phyloP scores from a whole-genome alignment of 2,797 vertebrate species.

The Centroberyx gerrardi region DNA sequence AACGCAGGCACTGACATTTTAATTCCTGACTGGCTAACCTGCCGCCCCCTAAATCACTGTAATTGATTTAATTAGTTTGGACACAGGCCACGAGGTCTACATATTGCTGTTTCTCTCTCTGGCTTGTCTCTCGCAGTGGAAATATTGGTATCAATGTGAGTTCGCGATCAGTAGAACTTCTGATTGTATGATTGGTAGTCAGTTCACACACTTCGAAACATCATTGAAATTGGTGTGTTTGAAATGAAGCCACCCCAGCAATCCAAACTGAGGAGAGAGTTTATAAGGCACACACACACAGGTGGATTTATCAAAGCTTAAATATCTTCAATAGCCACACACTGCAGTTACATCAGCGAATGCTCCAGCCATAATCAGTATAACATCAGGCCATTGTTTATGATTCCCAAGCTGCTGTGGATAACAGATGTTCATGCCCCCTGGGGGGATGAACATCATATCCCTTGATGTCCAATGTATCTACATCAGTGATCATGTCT shows the following conservation, averaged over 20 bases:
- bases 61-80: conserved; percentile 87
- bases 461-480: conserved; percentile 27
- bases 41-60: conserved; percentile 79
- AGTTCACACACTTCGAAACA: conserved; percentile 2
- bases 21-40: conserved; percentile 74
- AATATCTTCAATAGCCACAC: conserved; percentile 30
- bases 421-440: conserved; percentile 58
- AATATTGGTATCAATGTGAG: background rate
- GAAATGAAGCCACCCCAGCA: background rate
- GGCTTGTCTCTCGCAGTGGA: background rate
- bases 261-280: background rate
- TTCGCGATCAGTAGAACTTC: background rate
- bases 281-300: background rate
- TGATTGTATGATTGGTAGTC: background rate
- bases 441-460: conserved; percentile 14
- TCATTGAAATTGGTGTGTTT: background rate
- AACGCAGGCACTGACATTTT: conserved; percentile 74
- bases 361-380: conserved; percentile 40
- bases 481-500: conserved; percentile 33
- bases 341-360: conserved; percentile 34
- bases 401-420: conserved; percentile 35
- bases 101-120: conserved; percentile 14
- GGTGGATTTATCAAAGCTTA: conserved; percentile 12
- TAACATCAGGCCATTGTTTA: conserved; percentile 55
- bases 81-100: conserved; percentile 74